phyloP scores from a whole-genome alignment of 2,797 vertebrate genomes.

The Miichthys miiuy region DNA sequence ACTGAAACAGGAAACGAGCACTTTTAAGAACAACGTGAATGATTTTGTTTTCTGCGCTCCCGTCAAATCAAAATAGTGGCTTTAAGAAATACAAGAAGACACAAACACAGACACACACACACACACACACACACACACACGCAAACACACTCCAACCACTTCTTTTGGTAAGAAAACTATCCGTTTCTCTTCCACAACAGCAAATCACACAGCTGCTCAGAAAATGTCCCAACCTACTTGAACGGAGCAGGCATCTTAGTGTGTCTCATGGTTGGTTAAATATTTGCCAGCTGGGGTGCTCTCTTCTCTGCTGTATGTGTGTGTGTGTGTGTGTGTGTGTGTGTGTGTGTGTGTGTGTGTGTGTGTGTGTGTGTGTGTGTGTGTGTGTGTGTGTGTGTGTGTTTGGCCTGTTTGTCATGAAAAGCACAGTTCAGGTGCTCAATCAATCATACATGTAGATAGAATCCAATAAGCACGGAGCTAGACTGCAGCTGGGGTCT shows the following conservation, averaged over 20 bases:
- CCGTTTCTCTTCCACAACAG: slow-evolving; percentile 45
- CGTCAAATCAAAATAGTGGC: slow-evolving; percentile 24
- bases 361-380: slow-evolving; percentile 30
- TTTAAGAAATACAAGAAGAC: background rate
- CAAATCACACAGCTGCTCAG: slow-evolving; percentile 64
- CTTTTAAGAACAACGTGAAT: background rate
- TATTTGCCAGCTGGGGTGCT: slow-evolving; percentile 80
- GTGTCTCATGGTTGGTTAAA: slow-evolving; percentile 73
- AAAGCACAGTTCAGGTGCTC: slow-evolving; percentile 81
- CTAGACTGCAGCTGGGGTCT: slow-evolving; percentile 89
- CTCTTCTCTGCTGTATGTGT: slow-evolving; percentile 35
- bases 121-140: slow-evolving; percentile 6
- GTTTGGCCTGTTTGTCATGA: slow-evolving; percentile 62
- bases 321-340: slow-evolving; percentile 33
- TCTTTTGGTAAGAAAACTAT: slow-evolving; percentile 29
- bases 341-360: slow-evolving; percentile 25
- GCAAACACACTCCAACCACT: background rate
- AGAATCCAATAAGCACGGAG: slow-evolving; percentile 86
- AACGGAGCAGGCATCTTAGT: slow-evolving; percentile 70
- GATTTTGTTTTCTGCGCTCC: background rate
- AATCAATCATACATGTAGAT: slow-evolving; percentile 91
- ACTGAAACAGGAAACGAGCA: background rate
- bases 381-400: slow-evolving; percentile 49
- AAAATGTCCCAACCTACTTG: slow-evolving; percentile 42
- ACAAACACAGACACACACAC: background rate